A percentile compares a stretch with the other conserved stretches of the same genome.
Evolutionary conservation across 2,113 vertebrate species (phyloP).

Genomic region (Ornithorhynchus anatinus): DNA sequence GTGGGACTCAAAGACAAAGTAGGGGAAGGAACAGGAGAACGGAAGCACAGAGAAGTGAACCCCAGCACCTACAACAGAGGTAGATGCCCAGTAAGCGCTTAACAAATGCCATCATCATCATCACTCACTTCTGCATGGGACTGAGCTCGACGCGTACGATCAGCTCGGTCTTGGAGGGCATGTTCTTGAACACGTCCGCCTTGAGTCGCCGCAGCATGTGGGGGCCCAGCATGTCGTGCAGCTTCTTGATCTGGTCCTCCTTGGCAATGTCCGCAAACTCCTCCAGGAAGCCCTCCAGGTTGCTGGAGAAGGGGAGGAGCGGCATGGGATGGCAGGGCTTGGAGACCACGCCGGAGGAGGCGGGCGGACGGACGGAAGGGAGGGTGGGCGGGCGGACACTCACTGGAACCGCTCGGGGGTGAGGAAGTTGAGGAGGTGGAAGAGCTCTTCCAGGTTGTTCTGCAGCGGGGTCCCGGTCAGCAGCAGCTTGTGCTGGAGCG

Average conservation of each 20-base stretch:
- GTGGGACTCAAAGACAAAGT: too few species aligned
- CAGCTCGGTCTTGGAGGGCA: constrained; percentile 96
- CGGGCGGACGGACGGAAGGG: background rate
- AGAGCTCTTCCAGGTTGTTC: constrained; percentile 96
- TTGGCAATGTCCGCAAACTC: constrained; percentile 98
- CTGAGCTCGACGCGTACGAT: constrained; percentile 96
- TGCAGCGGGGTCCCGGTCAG: constrained; percentile 95
- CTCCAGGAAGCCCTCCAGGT: constrained; percentile 95
- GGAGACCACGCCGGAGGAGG: background rate
- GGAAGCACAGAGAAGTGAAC: too few species aligned
- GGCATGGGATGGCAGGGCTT: background rate
- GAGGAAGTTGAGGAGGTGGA: constrained; percentile 95
- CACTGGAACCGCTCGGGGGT: constrained; percentile 95
- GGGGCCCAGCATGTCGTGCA: constrained; percentile 96
- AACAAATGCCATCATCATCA: background rate
- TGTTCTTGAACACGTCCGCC: constrained; percentile 98
- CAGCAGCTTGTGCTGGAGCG: constrained; percentile 93
- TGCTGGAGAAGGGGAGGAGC: constrained; percentile 71
- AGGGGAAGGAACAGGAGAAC: too few species aligned
- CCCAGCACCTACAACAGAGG: too few species aligned
- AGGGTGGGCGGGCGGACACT: constrained; percentile 59
- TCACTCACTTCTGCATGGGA: constrained; percentile 94
- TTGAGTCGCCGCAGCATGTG: constrained; percentile 97
- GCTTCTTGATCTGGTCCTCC: constrained; percentile 98
- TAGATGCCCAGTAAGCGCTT: too few species aligned